phyloP scores from a whole-genome alignment of 1,140 invertebrate species.

The Nebria ingens region DNA sequence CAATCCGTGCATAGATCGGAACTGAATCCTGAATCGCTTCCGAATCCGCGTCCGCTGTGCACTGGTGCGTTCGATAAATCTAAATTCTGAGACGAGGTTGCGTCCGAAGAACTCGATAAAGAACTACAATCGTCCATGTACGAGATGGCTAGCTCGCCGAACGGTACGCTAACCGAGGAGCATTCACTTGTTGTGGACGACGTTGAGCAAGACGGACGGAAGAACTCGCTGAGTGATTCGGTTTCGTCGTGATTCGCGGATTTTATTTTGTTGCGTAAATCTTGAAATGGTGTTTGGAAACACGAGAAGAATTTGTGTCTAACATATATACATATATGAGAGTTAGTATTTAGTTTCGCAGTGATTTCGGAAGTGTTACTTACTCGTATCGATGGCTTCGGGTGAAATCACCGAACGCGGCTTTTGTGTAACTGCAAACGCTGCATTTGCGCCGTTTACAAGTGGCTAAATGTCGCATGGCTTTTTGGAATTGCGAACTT shows the following conservation, averaged over 20 bases:
- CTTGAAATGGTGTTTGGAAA: slow-evolving; percentile 45
- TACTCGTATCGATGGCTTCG: slow-evolving; percentile 36
- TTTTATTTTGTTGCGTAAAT: slow-evolving; percentile 43
- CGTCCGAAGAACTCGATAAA: slow-evolving; percentile 20
- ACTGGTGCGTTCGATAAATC: not conserved
- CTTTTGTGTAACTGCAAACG: slow-evolving; percentile 47
- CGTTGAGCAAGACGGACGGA: slow-evolving; percentile 24
- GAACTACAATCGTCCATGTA: slow-evolving; percentile 33
- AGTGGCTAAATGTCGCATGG: slow-evolving; percentile 40
- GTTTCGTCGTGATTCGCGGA: slow-evolving; percentile 32
- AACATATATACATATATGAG: no score
- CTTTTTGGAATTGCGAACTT: slow-evolving; percentile 41
- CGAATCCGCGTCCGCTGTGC: slow-evolving; percentile 22
- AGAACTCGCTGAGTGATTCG: slow-evolving; percentile 32
- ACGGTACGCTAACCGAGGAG: slow-evolving; percentile 30
- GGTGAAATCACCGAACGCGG: slow-evolving; percentile 46
- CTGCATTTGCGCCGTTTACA: slow-evolving; percentile 46
- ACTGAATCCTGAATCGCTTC: slow-evolving; percentile 34
- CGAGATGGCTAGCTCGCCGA: slow-evolving; percentile 30
- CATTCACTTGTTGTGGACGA: slow-evolving; percentile 25
- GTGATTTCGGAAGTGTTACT: no score
- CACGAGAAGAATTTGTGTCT: slow-evolving; percentile 48
- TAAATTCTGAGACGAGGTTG: not conserved
- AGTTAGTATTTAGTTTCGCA: no score
- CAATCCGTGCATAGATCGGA: slow-evolving; percentile 31